Evolutionary conservation across 2,797 vertebrate genomes (phyloP), one percentile per base, ranked within the genome.

Genomic region (Gobio occitaniae): DNA sequence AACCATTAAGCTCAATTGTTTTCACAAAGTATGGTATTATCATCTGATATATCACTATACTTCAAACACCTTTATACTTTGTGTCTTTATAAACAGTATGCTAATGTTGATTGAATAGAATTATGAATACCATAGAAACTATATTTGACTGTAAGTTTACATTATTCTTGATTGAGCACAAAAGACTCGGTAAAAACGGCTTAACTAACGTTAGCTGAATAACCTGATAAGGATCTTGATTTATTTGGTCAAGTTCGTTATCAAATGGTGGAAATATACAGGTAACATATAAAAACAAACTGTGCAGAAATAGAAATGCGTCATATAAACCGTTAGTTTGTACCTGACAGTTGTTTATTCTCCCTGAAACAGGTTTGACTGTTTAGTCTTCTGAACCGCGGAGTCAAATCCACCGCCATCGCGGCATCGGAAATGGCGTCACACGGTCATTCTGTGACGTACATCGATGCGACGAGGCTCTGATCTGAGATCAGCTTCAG

Each of bases 361-460:
- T 93, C 94, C 47, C 90, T 90, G 71, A 96, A 92, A 89, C 93
- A 92, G 0, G 92, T 94, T 90, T 96, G 93, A 81, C 95, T 96
- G 75, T 94, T 95, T 84, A 96, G 87, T 44, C 94, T 90, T 83
- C 95, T 91, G 44, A 96, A 96, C 32, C 95, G 93, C 65, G 95
- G 95, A 94, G 95, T 96, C 94, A 96, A 96, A 96, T 96, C 94
- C 19, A 92, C 93, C 95, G 95, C 95, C 95, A 96, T 96, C 38
- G 47, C 19, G 12, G 82, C 2, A 25, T 11, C 56, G 88, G 88
- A 89, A 88, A 74, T 78, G 21, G 32, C 84, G 69, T 56, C 59
- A 59, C 2, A 1, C 1, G 10, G 21, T 13, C 11, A 1, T 16
- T 15, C 3, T n/a, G 38, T 69, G 47, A 69, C 29, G 29, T 50